phyloP scores from a whole-genome alignment of 2,888 invertebrate species.

The Habroteleia sp. region DNA sequence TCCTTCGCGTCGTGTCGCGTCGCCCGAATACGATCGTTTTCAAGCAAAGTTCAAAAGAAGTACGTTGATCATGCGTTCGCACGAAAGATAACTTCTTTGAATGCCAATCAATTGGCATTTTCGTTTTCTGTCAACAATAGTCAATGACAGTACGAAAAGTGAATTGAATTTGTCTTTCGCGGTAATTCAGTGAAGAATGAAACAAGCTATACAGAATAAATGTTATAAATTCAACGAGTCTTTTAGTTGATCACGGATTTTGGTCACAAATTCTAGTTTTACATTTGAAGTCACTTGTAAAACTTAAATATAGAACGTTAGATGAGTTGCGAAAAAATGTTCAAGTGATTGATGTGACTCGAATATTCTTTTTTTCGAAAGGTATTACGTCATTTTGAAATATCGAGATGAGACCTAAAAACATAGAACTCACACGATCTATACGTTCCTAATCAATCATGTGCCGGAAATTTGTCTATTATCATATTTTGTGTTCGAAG shows the following conservation, averaged over 20 bases:
- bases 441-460: constrained; percentile 21
- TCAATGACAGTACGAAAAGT: too few species aligned
- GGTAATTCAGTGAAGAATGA: too few species aligned
- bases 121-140: constrained; percentile 21
- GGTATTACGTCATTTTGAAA: constrained; percentile 11
- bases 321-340: constrained; percentile 6
- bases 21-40: constrained; percentile 24
- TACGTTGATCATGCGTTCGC: constrained; percentile 36
- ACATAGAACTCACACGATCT: constrained; percentile 2
- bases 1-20: constrained; percentile 33
- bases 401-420: not conserved
- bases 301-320: not conserved
- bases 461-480: constrained; percentile 12
- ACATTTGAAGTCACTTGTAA: too few species aligned
- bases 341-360: not conserved
- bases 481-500: constrained; percentile 19
- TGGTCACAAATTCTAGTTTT: too few species aligned
- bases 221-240: too few species aligned
- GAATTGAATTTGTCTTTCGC: too few species aligned
- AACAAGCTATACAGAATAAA: too few species aligned
- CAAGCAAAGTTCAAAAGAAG: constrained; percentile 2
- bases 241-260: constrained; percentile 4
- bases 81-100: constrained; percentile 13
- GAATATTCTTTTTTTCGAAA: constrained; percentile 7
- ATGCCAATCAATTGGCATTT: constrained; percentile 25